These are phyloP conservation scores for Apistogramma diplotaenia DNA, from an alignment of 2,113 vertebrate species.

Conservation along the genomic window DNA sequence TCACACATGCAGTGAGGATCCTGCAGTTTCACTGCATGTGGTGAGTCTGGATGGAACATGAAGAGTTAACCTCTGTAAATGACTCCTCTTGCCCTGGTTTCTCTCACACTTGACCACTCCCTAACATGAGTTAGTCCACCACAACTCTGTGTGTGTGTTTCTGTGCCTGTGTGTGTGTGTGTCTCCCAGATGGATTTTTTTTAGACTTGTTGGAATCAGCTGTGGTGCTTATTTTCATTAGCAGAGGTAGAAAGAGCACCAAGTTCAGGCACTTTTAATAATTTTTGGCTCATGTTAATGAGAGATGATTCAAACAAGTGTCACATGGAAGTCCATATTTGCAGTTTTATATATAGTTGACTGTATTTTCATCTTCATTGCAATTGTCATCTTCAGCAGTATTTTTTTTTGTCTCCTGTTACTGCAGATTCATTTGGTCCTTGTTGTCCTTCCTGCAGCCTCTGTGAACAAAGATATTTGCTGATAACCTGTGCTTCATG, in stretches of 20 bases:
- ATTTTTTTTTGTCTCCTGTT: conserved; percentile 2
- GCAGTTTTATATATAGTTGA: background rate
- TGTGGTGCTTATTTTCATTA: background rate
- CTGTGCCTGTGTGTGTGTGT: background rate
- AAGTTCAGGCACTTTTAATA: background rate
- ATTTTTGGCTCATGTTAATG: background rate
- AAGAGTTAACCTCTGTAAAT: conserved; percentile 43
- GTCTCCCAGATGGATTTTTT: conserved; percentile 2
- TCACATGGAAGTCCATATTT: background rate
- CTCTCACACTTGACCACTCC: conserved; percentile 60
- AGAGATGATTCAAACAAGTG: background rate
- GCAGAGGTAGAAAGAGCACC: background rate
- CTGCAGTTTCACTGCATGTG: conserved; percentile 32
- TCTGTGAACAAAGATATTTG: background rate
- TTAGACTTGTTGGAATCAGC: conserved; percentile 6
- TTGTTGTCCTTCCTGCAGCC: background rate
- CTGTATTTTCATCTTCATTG: background rate
- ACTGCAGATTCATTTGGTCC: conserved; percentile 10
- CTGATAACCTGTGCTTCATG: no score
- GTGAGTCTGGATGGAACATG: conserved; percentile 21
- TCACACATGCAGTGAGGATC: background rate
- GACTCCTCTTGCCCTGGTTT: conserved; percentile 45
- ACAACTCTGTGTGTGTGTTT: background rate
- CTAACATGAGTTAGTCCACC: conserved; percentile 39
- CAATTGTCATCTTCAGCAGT: background rate